A percentile compares a stretch with the other conserved stretches of the same genome.
Conservation (phyloP, 2,888 invertebrate genomes). For the Lepetodrilus schrolli region DNA sequence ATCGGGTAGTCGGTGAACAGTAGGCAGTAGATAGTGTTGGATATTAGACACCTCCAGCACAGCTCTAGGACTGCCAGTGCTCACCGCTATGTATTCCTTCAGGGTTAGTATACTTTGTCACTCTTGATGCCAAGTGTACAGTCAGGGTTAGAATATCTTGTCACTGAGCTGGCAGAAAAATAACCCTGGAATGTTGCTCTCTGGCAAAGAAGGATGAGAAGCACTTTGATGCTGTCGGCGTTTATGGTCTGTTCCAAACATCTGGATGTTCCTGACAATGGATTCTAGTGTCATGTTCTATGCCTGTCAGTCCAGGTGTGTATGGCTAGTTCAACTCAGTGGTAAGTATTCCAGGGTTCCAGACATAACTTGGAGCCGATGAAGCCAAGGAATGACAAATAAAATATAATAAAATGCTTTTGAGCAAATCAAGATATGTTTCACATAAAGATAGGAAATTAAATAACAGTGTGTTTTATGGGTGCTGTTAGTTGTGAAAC, state of each 20-base stretch:
- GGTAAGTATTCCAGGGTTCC: too few species aligned
- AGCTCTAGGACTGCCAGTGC: too few species aligned
- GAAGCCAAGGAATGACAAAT: too few species aligned
- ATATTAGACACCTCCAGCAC: too few species aligned
- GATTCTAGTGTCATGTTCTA: background rate
- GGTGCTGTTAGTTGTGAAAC: background rate
- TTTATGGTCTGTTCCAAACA: constrained; percentile 3
- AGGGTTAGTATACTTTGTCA: background rate
- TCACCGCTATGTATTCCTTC: background rate
- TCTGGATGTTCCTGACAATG: background rate
- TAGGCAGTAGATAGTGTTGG: too few species aligned
- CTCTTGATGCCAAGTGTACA: background rate
- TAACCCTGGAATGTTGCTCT: background rate
- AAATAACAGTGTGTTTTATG: background rate
- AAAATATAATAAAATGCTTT: too few species aligned
- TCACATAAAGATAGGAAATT: background rate
- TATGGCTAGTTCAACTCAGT: too few species aligned
- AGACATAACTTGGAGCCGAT: too few species aligned
- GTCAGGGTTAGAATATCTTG: background rate
- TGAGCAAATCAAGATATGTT: background rate
- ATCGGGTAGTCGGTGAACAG: background rate
- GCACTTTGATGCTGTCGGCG: background rate
- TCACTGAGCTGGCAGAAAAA: background rate
- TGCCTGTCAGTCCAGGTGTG: background rate
- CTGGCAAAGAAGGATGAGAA: background rate